Evolutionary conservation across 2,113 vertebrate genomes (phyloP).

Genomic region (Erinaceus europaeus): DNA sequence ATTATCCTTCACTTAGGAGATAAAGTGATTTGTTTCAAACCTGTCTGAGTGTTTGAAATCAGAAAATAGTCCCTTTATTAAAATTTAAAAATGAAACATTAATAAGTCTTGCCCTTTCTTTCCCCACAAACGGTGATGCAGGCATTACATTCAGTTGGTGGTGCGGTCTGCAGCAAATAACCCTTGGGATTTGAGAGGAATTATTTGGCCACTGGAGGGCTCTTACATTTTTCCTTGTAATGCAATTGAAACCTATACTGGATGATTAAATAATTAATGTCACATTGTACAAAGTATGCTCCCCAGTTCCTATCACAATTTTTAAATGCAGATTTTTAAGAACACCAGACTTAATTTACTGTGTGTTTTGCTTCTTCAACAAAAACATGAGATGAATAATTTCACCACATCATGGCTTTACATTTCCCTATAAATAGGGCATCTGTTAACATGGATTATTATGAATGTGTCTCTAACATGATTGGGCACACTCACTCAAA

Average conservation of each 20-base stretch:
- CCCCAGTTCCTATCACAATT: slow-evolving; percentile 23
- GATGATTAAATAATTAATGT: slow-evolving; percentile 75
- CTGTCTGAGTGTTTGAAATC: slow-evolving; percentile 52
- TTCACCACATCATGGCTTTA: slow-evolving; percentile 66
- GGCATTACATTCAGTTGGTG: slow-evolving; percentile 33
- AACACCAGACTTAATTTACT: slow-evolving; percentile 71
- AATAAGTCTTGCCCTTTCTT: slow-evolving; percentile 32
- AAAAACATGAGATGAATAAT: slow-evolving; percentile 70
- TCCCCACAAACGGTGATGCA: slow-evolving; percentile 36
- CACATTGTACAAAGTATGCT: slow-evolving; percentile 31
- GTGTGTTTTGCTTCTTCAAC: slow-evolving; percentile 71
- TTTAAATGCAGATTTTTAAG: slow-evolving; percentile 62
- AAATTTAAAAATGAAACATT: slow-evolving; percentile 36
- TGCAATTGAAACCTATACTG: slow-evolving; percentile 66
- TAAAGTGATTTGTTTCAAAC: slow-evolving; percentile 44
- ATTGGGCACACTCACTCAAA: slow-evolving; percentile 39
- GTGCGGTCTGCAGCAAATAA: slow-evolving; percentile 4
- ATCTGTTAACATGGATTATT: slow-evolving; percentile 66
- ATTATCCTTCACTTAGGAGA: slow-evolving; percentile 13
- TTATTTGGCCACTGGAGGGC: slow-evolving; percentile 72
- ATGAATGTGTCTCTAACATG: slow-evolving; percentile 33
- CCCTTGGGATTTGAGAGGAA: slow-evolving; percentile 60
- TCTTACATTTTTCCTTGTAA: slow-evolving; percentile 63
- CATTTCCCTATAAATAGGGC: slow-evolving; percentile 67
- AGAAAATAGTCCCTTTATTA: slow-evolving; percentile 51